These are phyloP conservation scores for Siderastrea siderea DNA, from an alignment of 92 coral and sea anemone genomes.

Conservation along the genomic window DNA sequence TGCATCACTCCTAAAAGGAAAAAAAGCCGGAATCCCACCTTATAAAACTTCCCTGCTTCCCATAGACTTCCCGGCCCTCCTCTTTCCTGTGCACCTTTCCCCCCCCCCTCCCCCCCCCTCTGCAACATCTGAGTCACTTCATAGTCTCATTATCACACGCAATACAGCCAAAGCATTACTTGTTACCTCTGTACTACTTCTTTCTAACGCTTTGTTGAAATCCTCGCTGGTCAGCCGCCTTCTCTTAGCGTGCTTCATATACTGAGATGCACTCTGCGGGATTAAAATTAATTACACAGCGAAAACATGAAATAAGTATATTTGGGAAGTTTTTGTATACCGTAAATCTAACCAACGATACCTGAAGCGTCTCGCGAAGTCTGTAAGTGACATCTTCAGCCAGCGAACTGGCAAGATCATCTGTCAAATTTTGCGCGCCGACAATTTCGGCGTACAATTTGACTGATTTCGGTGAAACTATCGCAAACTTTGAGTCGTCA, in stretches of 20 bases:
- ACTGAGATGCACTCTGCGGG: conserved; percentile 85
- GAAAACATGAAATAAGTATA: neutral
- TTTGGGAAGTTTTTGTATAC: neutral
- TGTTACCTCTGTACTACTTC: conserved; percentile 87
- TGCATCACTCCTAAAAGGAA: too few species aligned
- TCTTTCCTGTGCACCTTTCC: neutral
- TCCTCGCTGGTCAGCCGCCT: conserved; percentile 91
- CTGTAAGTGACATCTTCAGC: conserved; percentile 97
- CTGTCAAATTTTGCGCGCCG: conserved; percentile 78
- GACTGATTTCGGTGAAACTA: conserved; percentile 87
- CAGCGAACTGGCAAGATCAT: conserved; percentile 77
- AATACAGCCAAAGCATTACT: too few species aligned
- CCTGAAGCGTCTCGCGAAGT: conserved; percentile 93
- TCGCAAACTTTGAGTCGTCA: conserved; percentile 75
- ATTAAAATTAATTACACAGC: neutral
- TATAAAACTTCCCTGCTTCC: too few species aligned
- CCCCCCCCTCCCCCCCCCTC: neutral
- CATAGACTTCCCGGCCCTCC: too few species aligned
- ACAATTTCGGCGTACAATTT: conserved; percentile 87
- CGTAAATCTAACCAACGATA: neutral
- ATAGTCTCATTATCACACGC: too few species aligned
- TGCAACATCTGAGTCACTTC: neutral
- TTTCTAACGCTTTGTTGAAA: conserved; percentile 88
- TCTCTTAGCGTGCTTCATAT: conserved; percentile 94
- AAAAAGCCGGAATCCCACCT: too few species aligned